A percentile compares a stretch with the other conserved stretches of the same genome.
phyloP scores from a whole-genome alignment of 2,888 invertebrate species.

The Leptinotarsa haldemani region DNA sequence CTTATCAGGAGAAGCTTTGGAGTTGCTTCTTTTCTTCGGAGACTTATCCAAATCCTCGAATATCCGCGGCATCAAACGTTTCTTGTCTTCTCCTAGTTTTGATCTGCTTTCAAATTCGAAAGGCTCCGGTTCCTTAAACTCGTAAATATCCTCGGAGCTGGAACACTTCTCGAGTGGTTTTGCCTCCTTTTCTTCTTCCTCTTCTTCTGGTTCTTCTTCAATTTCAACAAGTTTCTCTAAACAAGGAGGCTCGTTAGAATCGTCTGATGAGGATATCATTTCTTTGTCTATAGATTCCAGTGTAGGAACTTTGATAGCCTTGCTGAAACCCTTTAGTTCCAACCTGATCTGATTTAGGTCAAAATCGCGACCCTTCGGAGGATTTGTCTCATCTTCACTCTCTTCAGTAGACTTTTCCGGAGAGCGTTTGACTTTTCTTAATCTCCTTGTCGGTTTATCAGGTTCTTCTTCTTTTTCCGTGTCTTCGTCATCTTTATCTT shows the following conservation, averaged over 20 bases:
- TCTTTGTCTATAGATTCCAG: slow-evolving; percentile 56
- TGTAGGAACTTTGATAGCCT: slow-evolving; percentile 67
- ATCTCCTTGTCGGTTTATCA: slow-evolving; percentile 48
- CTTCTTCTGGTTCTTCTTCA: slow-evolving; percentile 44
- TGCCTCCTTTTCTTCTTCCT: slow-evolving; percentile 54
- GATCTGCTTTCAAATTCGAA: slow-evolving; percentile 83
- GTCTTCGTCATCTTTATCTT: slow-evolving; percentile 66
- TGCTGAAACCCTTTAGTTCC: slow-evolving; percentile 83
- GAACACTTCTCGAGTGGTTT: slow-evolving; percentile 52
- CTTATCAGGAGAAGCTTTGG: slow-evolving; percentile 35
- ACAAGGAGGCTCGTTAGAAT: slow-evolving; percentile 55
- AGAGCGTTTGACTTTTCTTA: slow-evolving; percentile 63
- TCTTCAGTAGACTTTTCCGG: slow-evolving; percentile 65
- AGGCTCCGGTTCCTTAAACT: slow-evolving; percentile 90
- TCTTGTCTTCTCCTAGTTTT: slow-evolving; percentile 61
- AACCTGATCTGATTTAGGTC: slow-evolving; percentile 88
- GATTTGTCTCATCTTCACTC: slow-evolving; percentile 65
- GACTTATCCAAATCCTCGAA: slow-evolving; percentile 63
- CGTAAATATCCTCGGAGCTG: slow-evolving; percentile 77
- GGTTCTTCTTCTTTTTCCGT: slow-evolving; percentile 65
- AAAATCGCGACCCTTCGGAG: slow-evolving; percentile 78
- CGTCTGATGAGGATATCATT: slow-evolving; percentile 57
- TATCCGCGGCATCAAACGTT: slow-evolving; percentile 57
- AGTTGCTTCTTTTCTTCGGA: slow-evolving; percentile 55
- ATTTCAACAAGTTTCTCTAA: slow-evolving; percentile 47